A percentile compares a stretch with the other conserved stretches of the same genome.
These are phyloP conservation scores for Pristionchus mayeri DNA, from an alignment of 2,888 invertebrate genomes.

Conservation along the genomic window DNA sequence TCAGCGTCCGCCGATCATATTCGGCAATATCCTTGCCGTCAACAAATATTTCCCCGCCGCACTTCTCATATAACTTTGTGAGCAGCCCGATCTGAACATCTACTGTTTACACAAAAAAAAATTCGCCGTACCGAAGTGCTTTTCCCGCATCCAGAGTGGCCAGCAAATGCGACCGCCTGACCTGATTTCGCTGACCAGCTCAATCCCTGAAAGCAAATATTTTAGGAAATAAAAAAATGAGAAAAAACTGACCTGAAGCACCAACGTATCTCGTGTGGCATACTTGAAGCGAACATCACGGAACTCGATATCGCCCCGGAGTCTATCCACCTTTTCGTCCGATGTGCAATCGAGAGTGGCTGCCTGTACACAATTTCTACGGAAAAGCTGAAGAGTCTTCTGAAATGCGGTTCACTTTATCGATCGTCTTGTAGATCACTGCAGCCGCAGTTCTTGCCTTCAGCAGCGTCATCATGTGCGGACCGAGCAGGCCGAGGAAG, in stretches of 20 bases:
- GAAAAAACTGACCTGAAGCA: background rate
- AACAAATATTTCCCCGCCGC: background rate
- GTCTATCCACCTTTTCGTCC: background rate
- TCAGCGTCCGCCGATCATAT: background rate
- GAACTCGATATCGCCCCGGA: background rate
- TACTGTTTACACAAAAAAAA: background rate
- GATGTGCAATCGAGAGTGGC: background rate
- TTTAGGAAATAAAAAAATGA: background rate
- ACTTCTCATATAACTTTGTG: background rate
- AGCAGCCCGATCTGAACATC: constrained; percentile 14
- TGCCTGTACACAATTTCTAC: background rate
- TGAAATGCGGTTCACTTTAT: background rate
- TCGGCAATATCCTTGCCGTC: background rate
- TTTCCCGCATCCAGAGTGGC: constrained; percentile 39
- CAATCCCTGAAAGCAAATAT: background rate
- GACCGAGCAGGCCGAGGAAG: constrained; percentile 13
- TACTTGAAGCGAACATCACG: constrained; percentile 10
- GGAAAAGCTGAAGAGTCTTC: background rate
- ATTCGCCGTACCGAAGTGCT: constrained; percentile 7
- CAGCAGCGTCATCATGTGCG: constrained; percentile 24
- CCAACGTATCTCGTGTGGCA: background rate
- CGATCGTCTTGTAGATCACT: constrained; percentile 27
- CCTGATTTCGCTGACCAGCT: background rate
- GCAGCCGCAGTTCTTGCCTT: constrained; percentile 6
- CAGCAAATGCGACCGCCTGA: constrained; percentile 12